Base-by-base conservation (phyloP, 1,140 invertebrate species). In the Zaprionus capensis region DNA sequence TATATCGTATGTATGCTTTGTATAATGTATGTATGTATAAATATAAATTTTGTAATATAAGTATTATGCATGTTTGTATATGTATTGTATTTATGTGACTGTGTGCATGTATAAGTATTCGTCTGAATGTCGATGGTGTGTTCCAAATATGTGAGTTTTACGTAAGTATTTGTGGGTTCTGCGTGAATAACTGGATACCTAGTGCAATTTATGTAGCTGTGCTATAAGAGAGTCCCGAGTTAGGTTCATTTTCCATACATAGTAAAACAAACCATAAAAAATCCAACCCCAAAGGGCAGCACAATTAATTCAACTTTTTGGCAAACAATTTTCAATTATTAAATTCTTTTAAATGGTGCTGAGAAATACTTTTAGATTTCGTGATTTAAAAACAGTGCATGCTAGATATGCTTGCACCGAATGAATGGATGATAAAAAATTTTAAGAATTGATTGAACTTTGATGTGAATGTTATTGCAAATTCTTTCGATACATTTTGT, bases 31-130 rank as follows among this genome's bases (percentile, higher is more conserved):
- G 75, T 67, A 58, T 77, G 55, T 75, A 78, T 88, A 82, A 83
- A 82, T 88, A 87, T 83, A 87, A 76, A 83, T 78, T 76, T 88
- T 70, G 67, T 71, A 59, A 67, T 86, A 64, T 76, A 73, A 72
- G 53, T 76, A 57, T 73, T 78, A 66, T 75, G 51, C 65, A 53
- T 74, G 74, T 61, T 41, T 78, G 72, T 46, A 17, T 46, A 41
- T 46, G 41, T 46, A 46, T 46, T 46, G n/a, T 64, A 64, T 70
- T 11, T 64, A 65, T 64, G 51, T 69, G 63, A 46, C 46, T 78
- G 73, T 80, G 68, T 83, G 65, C 74, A 57, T 80, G 78, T 58
- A 22, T 51, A 31, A 65, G 11, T 56, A 15, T 64, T 20, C 46
- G 66, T 59, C 15, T 59, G 31, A 58, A 57, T 69, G 58, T 62